Evolutionary conservation across 2,888 invertebrate genomes (phyloP).

Genomic region (Stenchaetothrips biformis): DNA sequence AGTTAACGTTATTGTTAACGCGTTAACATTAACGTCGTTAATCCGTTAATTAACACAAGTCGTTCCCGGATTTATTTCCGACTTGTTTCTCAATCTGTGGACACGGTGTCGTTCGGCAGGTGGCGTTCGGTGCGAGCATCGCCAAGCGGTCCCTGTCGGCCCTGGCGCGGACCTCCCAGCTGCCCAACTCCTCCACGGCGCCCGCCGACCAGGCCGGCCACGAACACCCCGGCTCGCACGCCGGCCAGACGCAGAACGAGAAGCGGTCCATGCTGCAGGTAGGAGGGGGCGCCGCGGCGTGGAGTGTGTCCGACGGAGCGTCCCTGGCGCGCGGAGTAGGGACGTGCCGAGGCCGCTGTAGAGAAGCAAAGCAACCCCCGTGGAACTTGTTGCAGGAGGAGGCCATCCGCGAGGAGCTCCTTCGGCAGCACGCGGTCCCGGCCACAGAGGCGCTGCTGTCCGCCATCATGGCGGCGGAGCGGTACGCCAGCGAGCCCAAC

Average conservation of each 20-base stretch:
- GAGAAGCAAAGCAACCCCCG: too few species aligned
- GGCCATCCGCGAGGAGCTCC: background rate
- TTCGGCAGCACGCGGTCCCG: constrained; percentile 2
- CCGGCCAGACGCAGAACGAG: background rate
- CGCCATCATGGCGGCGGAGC: constrained; percentile 4
- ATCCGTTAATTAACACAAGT: too few species aligned
- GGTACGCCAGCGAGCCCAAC: background rate
- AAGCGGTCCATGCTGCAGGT: constrained; percentile 10
- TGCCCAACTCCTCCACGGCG: background rate
- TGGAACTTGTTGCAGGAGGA: background rate
- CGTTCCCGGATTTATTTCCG: too few species aligned
- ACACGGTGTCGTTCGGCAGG: background rate
- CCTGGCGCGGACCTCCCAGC: constrained; percentile 4
- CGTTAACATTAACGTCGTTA: too few species aligned
- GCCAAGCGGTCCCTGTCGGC: constrained; percentile 6
- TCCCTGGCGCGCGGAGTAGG: too few species aligned
- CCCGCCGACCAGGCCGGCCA: background rate
- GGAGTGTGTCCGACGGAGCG: too few species aligned
- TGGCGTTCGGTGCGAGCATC: background rate
- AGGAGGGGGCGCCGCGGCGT: too few species aligned
- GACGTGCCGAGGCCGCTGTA: too few species aligned
- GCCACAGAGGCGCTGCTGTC: background rate
- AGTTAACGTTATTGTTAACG: too few species aligned
- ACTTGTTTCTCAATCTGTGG: background rate
- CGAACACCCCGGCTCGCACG: background rate